Base-by-base conservation (phyloP, 2,797 vertebrate species). In the Macrochelys suwanniensis region DNA sequence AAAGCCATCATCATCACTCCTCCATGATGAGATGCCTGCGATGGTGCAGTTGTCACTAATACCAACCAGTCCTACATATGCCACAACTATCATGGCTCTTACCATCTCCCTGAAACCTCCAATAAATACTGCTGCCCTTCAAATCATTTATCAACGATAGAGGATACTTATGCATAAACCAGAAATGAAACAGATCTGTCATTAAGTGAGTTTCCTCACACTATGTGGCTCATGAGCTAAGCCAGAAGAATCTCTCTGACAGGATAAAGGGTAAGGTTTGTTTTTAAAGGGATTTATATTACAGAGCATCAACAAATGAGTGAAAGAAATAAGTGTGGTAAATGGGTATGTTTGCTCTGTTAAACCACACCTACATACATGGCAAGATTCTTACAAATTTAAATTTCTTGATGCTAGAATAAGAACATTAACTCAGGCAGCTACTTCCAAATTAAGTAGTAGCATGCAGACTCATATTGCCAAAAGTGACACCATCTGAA, bases 231-330 rank as follows among this genome's bases (percentile, higher is more conserved):
- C 47, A 2, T 71, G 88, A 95, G 92, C 92, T 94, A 92, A 95
- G 68, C 81, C 68, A 53, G 0, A 94, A 94, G 81, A 94, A 95
- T 97, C 92, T 85, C 92, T 94, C 74, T 93, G 92, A 92, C 91
- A 96, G 11, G 95, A 71, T 84, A 93, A 95, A 92, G 59, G 45
- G 87, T 74, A 94, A 87, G 88, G 61, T 96, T 95, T 93, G 88
- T 50, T 92, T 93, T 91, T 80, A 80, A 93, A 89, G 56, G 74
- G 85, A 94, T 57, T 94, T 91, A 45, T 84, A 91, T 87, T 94
- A 92, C 89, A 94, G 80, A 86, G 82, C 49, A 89, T 94, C 81
- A 83, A 49, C 76, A 97, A 94, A 95, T 93, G 92, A 94, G 56
- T 89, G 93, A 65, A 83, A 94, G 92, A 95, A 94, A 23, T 89